Base-by-base conservation (phyloP, 1,140 invertebrate species). In the Bombus balteatus region DNA sequence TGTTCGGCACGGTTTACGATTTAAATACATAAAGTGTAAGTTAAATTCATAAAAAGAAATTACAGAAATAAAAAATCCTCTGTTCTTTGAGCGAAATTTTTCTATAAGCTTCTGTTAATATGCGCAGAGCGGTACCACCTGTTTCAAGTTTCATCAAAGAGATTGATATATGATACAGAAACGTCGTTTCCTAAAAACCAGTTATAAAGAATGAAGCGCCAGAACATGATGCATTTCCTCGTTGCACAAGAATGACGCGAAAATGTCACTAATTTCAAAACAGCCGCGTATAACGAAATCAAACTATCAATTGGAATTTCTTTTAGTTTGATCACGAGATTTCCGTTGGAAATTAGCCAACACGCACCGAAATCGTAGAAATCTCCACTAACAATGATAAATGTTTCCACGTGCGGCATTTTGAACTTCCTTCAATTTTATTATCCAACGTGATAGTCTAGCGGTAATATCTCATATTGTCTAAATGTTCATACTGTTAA, bases 321-420 rank as follows among this genome's bases (percentile, higher is more conserved):
- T 57, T 47, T 62, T 22, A 39, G 62, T 71, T 73, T 41, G 72
- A 81, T 83, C 65, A 66, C 62, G 59, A 87, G 83, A 84, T 70
- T 71, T 65, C 68, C 28, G 39, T 59, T 87, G 86, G 83, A 76
- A 32, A 28, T 47, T 32, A 10, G 86, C 86, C 86, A 87, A 43
- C 43, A 71, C 10, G 32, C 73, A 62, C 43, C 65, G 66, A 59
- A 59, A 85, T 41, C n/a, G 85, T 75, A 65, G 75, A 59, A 73
- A 79, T n/a, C 57, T 82, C 25, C 34, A 34, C 66, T 78, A 84
- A 83, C 81, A 66, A 87, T 80, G 78, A 72, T 76, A 72, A 84
- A 84, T 68, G 83, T 59, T 84, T 79, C 47, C 66, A 59, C 65
- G 66, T 62, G 76, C 66, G 32, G 25, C n/a, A 59, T 79, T 79